These are phyloP conservation scores for Melinaea menophilus DNA, from an alignment of 2,888 invertebrate genomes.

Conservation along the genomic window DNA sequence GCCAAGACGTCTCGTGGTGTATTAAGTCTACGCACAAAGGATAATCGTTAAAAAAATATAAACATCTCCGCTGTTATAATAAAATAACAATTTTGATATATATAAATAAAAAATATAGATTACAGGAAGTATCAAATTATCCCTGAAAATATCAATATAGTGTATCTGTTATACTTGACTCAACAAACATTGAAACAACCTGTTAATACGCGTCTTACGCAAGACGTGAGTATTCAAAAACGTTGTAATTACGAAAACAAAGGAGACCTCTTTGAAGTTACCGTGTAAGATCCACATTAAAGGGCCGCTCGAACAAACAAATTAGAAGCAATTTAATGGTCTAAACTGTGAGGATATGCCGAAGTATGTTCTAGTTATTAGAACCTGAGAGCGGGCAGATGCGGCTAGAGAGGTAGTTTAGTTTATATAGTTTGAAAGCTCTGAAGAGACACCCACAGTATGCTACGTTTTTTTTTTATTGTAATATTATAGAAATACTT, in stretches of 20 bases:
- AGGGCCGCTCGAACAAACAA: constrained; percentile 62
- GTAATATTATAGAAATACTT: no score
- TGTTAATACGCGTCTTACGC: constrained; percentile 39
- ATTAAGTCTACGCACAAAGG: not conserved
- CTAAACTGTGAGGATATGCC: constrained; percentile 56
- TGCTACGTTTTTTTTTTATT: not conserved
- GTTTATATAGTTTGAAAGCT: constrained; percentile 19
- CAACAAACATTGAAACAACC: constrained; percentile 27
- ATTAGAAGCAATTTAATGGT: constrained; percentile 62
- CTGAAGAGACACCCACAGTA: not conserved
- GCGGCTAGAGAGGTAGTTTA: constrained; percentile 33
- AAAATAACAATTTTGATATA: not conserved
- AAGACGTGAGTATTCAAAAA: constrained; percentile 41
- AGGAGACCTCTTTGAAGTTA: constrained; percentile 47
- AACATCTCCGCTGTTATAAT: no score
- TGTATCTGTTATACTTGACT: not conserved
- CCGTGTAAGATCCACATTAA: constrained; percentile 61
- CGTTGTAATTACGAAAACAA: constrained; percentile 57
- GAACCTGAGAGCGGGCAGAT: constrained; percentile 35
- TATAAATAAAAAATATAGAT: not conserved
- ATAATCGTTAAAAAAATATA: no score
- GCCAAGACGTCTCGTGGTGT: constrained; percentile 14
- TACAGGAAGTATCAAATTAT: not conserved
- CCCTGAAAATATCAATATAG: not conserved
- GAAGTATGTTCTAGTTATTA: constrained; percentile 58